Evolutionary conservation across 2,113 vertebrate genomes (phyloP).

Genomic region (Acrocephalus kingi): DNA sequence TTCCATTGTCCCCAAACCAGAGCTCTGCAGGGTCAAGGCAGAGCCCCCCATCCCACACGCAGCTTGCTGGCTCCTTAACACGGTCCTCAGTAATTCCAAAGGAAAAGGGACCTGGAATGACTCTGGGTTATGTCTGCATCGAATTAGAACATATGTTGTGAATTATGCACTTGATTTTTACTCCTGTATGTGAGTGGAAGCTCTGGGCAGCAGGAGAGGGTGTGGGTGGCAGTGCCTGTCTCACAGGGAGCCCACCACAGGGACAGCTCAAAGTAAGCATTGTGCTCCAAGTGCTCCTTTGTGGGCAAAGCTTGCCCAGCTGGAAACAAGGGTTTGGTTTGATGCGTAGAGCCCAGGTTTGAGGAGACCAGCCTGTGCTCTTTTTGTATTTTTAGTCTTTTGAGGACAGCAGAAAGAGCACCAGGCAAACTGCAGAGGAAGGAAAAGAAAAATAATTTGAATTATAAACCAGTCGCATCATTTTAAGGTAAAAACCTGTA

Average conservation of each 20-base stretch:
- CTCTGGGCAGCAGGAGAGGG: background rate
- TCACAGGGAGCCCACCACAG: accelerated
- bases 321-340: background rate
- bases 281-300: background rate
- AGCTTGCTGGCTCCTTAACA: background rate
- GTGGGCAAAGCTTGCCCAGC: background rate
- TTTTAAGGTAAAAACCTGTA: background rate
- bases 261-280: accelerated
- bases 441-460: background rate
- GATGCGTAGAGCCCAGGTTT: background rate
- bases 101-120: background rate
- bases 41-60: accelerated
- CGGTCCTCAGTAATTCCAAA: background rate
- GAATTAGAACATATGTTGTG: background rate
- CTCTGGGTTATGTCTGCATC: background rate
- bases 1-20: background rate
- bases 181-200: background rate
- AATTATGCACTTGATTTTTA: accelerated
- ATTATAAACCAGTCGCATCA: background rate
- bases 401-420: background rate
- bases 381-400: accelerated
- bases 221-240: background rate
- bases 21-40: accelerated
- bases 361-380: background rate
- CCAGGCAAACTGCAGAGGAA: background rate